A percentile compares a stretch with the other conserved stretches of the same genome.
phyloP scores from a whole-genome alignment of 2,113 vertebrate species.

The Zosterops lateralis region DNA sequence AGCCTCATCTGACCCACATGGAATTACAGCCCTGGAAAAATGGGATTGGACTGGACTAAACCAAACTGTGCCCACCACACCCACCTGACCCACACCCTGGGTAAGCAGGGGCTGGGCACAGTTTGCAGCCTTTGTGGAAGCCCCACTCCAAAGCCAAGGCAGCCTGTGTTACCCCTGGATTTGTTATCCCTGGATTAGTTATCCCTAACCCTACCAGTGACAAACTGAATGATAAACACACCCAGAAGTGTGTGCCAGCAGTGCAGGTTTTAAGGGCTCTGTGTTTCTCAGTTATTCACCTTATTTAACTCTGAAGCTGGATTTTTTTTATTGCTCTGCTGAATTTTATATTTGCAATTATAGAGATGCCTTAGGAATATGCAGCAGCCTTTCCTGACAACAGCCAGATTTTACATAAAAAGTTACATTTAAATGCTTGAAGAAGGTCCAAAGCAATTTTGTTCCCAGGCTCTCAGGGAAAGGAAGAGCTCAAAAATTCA shows the following conservation, averaged over 20 bases:
- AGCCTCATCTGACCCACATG: fast-evolving
- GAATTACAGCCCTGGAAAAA: not conserved
- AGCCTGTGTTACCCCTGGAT: not conserved
- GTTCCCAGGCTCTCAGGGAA: not conserved
- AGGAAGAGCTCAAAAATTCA: not conserved
- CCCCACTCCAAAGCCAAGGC: not conserved
- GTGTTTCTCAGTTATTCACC: not conserved
- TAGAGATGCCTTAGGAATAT: not conserved
- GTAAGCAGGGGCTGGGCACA: not conserved
- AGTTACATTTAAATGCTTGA: not conserved
- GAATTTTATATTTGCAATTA: not conserved
- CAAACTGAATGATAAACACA: not conserved
- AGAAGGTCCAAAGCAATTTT: not conserved
- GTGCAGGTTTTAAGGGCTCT: not conserved
- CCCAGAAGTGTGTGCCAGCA: not conserved
- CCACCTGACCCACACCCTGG: not conserved
- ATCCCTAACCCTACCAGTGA: not conserved
- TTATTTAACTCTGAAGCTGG: slow-evolving; percentile 2
- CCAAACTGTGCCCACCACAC: not conserved
- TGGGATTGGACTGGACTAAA: not conserved
- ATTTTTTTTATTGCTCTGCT: not conserved
- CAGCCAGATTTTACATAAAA: not conserved
- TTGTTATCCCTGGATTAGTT: not conserved
- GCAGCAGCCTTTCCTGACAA: not conserved
- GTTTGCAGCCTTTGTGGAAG: not conserved